Base-by-base conservation (phyloP, 2,113 vertebrate genomes). In the Oreochromis niloticus region DNA sequence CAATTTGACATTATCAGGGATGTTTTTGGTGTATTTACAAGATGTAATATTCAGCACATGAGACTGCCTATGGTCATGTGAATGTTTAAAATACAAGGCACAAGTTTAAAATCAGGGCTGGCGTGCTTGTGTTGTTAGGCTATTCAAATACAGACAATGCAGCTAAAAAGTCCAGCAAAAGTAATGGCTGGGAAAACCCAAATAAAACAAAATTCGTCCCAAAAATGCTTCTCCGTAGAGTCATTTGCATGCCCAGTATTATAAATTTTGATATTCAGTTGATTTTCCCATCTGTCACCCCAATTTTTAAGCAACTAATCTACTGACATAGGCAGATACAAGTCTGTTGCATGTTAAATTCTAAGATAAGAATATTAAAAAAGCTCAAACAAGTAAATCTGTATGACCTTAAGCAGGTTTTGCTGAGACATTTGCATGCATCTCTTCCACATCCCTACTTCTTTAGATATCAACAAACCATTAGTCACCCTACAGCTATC, bases 401-500 rank as follows among this genome's bases (percentile, higher is more conserved):
- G 50, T 52, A 57, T 86, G 78, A 89, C 80, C 81, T 81, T 68
- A 89, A 75, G 73, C 32, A 57, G 66, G 43, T 61, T 79, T 83
- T 68, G 83, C 27, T 30, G 43, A 87, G 80, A 75, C 68, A 80
- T 79, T 50, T 85, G 27, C 52, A 89, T 14, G 82, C 48, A 46
- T 86, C 32, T 54, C 17, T 75, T 88, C 27, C 81, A 89, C 43
- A 61, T 57, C 83, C 84, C 34, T 56, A 81, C 52, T 87, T 85
- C 52, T 85, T 91, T 57, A 85, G 50, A 87, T 81, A 90, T 89
- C 83, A 90, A 88, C 87, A 91, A 89, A 83, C 54, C 80, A 91
- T 87, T 85, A 78, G 63, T 90, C 83, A 90, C 36, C 66, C 83
- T 81, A 73, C 71, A 90, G 68, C 79, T 55, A 78, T 50, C 86